These are phyloP conservation scores for Paradoxurus hermaphroditus DNA, from an alignment of 2,113 vertebrate genomes.

Conservation along the genomic window DNA sequence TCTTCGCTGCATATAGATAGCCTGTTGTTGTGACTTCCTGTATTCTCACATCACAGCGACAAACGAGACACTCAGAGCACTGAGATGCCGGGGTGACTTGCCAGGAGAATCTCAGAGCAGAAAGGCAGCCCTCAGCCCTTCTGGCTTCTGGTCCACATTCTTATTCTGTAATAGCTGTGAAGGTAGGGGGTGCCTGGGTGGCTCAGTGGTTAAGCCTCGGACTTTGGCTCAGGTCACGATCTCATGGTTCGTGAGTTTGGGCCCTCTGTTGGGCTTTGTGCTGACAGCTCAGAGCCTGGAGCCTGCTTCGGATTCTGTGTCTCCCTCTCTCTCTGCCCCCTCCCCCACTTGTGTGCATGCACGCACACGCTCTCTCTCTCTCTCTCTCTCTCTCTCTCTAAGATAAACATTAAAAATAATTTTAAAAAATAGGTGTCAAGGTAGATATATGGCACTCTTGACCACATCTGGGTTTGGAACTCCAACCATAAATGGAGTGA, in stretches of 20 bases:
- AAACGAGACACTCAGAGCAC: neutral
- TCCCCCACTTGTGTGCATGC: too few species aligned
- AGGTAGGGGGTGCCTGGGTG: neutral
- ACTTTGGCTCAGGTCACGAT: too few species aligned
- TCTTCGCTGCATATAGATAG: neutral
- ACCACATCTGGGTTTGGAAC: neutral
- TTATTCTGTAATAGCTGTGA: neutral
- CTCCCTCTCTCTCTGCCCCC: too few species aligned
- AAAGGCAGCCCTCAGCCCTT: neutral
- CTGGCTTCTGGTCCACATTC: neutral
- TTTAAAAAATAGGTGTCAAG: neutral
- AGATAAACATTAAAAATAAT: too few species aligned
- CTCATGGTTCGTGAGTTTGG: too few species aligned
- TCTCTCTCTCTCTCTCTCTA: too few species aligned
- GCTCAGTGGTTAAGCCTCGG: too few species aligned
- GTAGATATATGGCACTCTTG: neutral
- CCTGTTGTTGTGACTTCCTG: neutral
- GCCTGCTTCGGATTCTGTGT: too few species aligned
- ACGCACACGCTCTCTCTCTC: too few species aligned
- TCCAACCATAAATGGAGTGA: neutral
- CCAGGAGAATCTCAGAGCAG: neutral
- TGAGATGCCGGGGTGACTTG: neutral
- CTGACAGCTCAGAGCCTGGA: too few species aligned
- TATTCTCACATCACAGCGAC: neutral
- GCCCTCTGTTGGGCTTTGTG: too few species aligned